phyloP scores from a whole-genome alignment of 1,140 invertebrate genomes.

The Drosophila albomicans region DNA sequence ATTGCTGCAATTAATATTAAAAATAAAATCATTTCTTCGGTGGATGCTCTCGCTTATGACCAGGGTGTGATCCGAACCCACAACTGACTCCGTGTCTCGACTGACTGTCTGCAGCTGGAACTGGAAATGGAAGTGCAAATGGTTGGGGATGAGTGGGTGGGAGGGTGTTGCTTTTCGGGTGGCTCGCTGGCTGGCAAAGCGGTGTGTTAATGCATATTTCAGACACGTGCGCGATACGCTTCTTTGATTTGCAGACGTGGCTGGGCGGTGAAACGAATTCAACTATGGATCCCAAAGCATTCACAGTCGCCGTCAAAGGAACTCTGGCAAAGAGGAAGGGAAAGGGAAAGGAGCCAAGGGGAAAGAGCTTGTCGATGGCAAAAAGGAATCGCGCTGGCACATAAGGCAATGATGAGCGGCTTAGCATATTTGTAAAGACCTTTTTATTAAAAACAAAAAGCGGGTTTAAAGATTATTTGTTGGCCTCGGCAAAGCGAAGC shows the following conservation, averaged over 20 bases:
- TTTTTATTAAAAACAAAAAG: constrained; percentile 73
- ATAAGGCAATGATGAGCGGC: constrained; percentile 75
- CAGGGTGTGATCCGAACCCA: constrained; percentile 35
- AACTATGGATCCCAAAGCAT: constrained; percentile 33
- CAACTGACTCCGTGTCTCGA: too few species aligned
- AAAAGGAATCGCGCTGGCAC: constrained; percentile 12
- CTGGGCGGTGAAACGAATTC: constrained; percentile 11
- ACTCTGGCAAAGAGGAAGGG: neutral
- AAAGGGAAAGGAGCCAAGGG: neutral
- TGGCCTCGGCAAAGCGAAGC: constrained; percentile 8
- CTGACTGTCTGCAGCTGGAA: constrained; percentile 25
- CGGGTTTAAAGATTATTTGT: constrained; percentile 74
- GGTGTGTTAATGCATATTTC: constrained; percentile 83
- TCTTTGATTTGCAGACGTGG: constrained; percentile 71
- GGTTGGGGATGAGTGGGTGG: constrained; percentile 30
- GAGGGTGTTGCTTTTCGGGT: constrained; percentile 32
- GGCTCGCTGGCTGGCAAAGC: constrained; percentile 35
- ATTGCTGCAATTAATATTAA: constrained; percentile 83
- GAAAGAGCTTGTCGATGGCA: constrained; percentile 4
- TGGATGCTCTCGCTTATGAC: constrained; percentile 44
- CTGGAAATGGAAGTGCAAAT: neutral
- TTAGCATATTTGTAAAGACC: constrained; percentile 79
- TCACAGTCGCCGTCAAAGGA: neutral
- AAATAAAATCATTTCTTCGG: constrained; percentile 69
- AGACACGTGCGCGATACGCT: constrained; percentile 79